Base-by-base conservation (phyloP, 2,797 vertebrate species). In the Ceyx erithaca region DNA sequence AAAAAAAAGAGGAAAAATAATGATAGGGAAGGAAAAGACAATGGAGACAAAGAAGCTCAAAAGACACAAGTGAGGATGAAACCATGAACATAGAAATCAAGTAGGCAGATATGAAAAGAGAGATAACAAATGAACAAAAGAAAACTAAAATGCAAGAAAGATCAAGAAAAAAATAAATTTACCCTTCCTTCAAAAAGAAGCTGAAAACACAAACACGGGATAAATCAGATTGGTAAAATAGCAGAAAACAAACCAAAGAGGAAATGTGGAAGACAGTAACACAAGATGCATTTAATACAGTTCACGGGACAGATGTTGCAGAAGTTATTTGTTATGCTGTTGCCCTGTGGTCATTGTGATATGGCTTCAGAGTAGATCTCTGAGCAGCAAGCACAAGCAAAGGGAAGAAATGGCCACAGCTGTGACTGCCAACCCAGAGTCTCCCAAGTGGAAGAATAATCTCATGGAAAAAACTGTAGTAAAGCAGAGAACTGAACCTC, bases 1-100 rank as follows among this genome's bases (percentile, higher is more conserved):
- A 5, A 19, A 28, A 26, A 19, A 25, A 4, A 3, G 4, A 9
- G 26, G 8, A 19, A 28, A 21, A 37, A 13, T 14, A 0, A 26
- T 12, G 5, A 46, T 5, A 52, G 14, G 16, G 10, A 82, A 2
- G 9, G 4, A 71, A 85, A 89, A 66, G 20, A 10, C 26, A 83
- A 78, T n/a, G 40, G 17, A 80, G 68, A 33, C 7, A 40, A 64
- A 83, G 68, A 68, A 31, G 6, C n/a, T 90, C 25, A 59, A 49
- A 82, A 81, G 82, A 72, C 46, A 82, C 4, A 55, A 25, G 23
- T 26, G 21, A 86, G 63, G 26, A 64, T 14, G 17, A 69, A 72
- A 64, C 20, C 43, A 15, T 21, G 14, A 61, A 55, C 16, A 31
- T 1, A 77, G 31, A 64, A 85, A 68, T 46, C 43, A 73, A 62